Evolutionary conservation across 2,797 vertebrate genomes (phyloP), one percentile per base, ranked within the genome.

Genomic region (Hippopotamyrus pictus): DNA sequence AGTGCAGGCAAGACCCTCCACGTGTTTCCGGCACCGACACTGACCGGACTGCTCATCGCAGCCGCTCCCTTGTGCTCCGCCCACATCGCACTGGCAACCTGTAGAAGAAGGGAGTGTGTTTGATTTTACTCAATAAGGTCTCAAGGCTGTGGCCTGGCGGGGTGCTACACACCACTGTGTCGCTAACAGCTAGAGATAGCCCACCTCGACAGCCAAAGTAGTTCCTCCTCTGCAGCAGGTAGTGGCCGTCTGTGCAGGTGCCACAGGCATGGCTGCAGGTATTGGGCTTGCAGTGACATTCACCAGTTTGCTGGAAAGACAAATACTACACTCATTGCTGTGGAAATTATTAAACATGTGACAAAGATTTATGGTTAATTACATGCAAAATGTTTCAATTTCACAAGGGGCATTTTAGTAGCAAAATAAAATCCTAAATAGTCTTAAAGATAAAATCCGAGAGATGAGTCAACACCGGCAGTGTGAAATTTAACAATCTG

Each of bases 121-220:
- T 25, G 12, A 11, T 19, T 86, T 29, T 9, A 46, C 44, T 19
- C 9, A 25, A 65, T 22, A 12, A 25, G 41, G 8, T 57, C 50
- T 17, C 12, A 54, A 11, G 17, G 2, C 84, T 37, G 33, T 17
- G 19, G 8, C 86, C 19, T 7, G 8, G 29, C 0, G 1, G 25
- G 53, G 9, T 9, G 50, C 22, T 14, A 53, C 46, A 57, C 86
- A 29, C 44, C 51, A 37, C 9, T 48, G 33, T 41, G 29, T 17
- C 33, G 69, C 5, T 54, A 41, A 53, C 17, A 11, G 29, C 6
- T 33, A 41, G 53, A n/a, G 6, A 83, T 82, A 54, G 41, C 91
- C 93, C 95, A 99, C 98, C 97, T 97, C 90, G 95, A 93, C 98
- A 99, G 37, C 98, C 98, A 93, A 99, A 98, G 92, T 99, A 99